Evolutionary conservation across 2,113 vertebrate genomes (phyloP).

Genomic region (Hippocampus barbouri): DNA sequence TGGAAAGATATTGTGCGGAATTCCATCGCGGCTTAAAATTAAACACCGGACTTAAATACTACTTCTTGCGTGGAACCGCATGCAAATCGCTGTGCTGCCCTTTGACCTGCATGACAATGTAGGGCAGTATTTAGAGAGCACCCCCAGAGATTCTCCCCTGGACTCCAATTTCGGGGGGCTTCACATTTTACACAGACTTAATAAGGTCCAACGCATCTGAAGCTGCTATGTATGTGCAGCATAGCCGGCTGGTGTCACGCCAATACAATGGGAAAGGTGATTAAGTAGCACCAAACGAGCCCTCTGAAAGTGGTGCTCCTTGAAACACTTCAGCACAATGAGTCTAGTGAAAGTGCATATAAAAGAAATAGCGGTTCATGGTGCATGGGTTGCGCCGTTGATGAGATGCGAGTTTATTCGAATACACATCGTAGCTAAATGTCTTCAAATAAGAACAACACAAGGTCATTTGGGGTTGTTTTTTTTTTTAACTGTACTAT

Average conservation of each 20-base stretch:
- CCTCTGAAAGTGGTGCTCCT: slow-evolving; percentile 15
- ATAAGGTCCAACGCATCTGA: slow-evolving; percentile 38
- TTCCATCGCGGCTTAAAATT: slow-evolving; percentile 51
- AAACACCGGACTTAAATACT: slow-evolving; percentile 47
- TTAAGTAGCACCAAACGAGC: slow-evolving; percentile 21
- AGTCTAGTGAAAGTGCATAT: slow-evolving; percentile 13
- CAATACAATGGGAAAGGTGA: slow-evolving; percentile 36
- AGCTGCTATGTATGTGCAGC: slow-evolving; percentile 42
- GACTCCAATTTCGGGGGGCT: slow-evolving; percentile 62
- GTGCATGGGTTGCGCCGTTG: slow-evolving; percentile 9
- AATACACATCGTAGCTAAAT: slow-evolving; percentile 1
- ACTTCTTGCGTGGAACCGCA: slow-evolving; percentile 26
- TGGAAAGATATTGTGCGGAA: slow-evolving; percentile 34
- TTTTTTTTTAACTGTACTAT: neutral
- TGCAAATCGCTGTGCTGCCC: slow-evolving; percentile 52
- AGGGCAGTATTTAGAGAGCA: slow-evolving; percentile 66
- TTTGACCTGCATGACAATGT: slow-evolving; percentile 63
- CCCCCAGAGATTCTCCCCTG: slow-evolving; percentile 55
- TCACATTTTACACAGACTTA: slow-evolving; percentile 49
- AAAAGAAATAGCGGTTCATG: slow-evolving; percentile 22
- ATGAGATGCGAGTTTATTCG: slow-evolving; percentile 3
- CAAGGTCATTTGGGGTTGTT: neutral
- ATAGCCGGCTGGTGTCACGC: slow-evolving; percentile 28
- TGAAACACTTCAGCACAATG: slow-evolving; percentile 20
- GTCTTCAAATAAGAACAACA: slow-evolving; percentile 14